A percentile compares a stretch with the other conserved stretches of the same genome.
Evolutionary conservation across 2,888 invertebrate species (phyloP).

Genomic region (Xanthorhoe spadicearia): DNA sequence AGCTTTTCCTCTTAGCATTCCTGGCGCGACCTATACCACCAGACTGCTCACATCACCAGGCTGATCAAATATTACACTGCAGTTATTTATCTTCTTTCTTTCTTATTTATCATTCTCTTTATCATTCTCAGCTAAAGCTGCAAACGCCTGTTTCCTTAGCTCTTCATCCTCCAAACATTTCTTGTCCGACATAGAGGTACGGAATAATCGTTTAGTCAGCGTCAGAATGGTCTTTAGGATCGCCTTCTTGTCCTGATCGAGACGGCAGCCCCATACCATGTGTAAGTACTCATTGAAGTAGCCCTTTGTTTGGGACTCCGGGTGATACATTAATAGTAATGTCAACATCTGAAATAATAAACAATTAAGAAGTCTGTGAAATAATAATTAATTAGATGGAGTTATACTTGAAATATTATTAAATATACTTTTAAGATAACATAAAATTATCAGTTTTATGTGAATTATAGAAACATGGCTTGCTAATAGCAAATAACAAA

Average conservation of each 20-base stretch:
- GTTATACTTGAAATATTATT: too few relatives aligned
- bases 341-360: conserved; percentile 64
- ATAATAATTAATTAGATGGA: too few relatives aligned
- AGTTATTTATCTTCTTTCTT: background rate
- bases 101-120: background rate
- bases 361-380: background rate
- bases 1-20: too few relatives aligned
- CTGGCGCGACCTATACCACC: too few relatives aligned
- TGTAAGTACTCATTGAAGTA: conserved; percentile 70
- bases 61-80: too few relatives aligned
- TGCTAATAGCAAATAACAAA: too few relatives aligned
- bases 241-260: conserved; percentile 69
- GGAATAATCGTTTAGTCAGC: conserved; percentile 59
- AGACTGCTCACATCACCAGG: too few relatives aligned
- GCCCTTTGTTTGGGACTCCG: conserved; percentile 61
- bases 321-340: conserved; percentile 74
- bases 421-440: too few relatives aligned
- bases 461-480: too few relatives aligned
- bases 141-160: conserved; percentile 16
- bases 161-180: background rate
- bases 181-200: background rate
- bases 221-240: conserved; percentile 65
- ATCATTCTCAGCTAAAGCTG: background rate
- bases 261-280: conserved; percentile 69
- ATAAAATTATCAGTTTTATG: too few relatives aligned